Evolutionary conservation across 2,797 vertebrate species (phyloP).

Genomic region (Limnodromus scolopaceus): DNA sequence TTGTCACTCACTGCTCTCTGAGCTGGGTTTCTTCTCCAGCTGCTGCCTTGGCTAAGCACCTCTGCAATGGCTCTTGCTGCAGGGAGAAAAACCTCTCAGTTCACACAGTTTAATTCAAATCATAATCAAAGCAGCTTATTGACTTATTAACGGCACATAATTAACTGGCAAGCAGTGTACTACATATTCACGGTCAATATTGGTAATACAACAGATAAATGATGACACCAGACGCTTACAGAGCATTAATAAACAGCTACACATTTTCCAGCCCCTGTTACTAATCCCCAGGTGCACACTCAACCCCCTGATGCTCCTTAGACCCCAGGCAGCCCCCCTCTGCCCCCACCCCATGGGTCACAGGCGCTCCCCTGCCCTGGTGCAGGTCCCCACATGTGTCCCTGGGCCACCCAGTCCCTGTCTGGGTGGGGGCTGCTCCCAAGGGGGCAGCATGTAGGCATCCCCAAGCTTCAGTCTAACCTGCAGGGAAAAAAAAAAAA

Average conservation of each 20-base stretch:
- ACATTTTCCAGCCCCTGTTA: not conserved
- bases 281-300: not conserved
- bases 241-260: not conserved
- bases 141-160: not conserved
- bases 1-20: not conserved
- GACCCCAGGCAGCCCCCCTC: too few relatives aligned
- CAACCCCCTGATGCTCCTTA: fast-evolving
- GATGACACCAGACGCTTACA: not conserved
- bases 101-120: not conserved
- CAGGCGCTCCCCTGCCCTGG: fast-evolving
- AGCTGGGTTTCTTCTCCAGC: not conserved
- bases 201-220: not conserved
- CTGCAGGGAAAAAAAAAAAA: not conserved
- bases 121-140: not conserved
- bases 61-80: not conserved
- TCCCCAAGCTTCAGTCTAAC: not conserved
- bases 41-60: not conserved
- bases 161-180: not conserved
- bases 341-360: fast-evolving
- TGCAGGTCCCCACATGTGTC: fast-evolving
- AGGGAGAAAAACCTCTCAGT: not conserved
- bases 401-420: fast-evolving
- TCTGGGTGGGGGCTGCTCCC: not conserved
- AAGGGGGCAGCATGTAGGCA: too few relatives aligned
- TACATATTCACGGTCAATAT: not conserved